Base-by-base conservation (phyloP, 1,140 invertebrate genomes). In the Bombus waltoni region DNA sequence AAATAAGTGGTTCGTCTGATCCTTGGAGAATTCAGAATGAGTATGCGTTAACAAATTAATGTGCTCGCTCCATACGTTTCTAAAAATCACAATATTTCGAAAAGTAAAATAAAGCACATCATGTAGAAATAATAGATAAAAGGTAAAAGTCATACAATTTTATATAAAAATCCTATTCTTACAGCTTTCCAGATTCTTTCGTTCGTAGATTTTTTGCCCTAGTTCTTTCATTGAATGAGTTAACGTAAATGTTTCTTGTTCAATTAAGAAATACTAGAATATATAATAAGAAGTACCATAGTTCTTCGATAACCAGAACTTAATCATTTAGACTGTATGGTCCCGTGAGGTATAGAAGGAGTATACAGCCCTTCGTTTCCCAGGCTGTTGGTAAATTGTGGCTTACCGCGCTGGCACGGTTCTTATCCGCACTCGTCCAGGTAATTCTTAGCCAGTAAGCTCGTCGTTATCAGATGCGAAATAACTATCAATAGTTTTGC, bases 351-450 rank as follows among this genome's bases (percentile, higher is more conserved):
- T 53, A 73, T 65, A 68, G 32, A 90, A 74, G 10, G 44, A 68
- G 42, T 68, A 62, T 35, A 53, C 88, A 89, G 83, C 59, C 88
- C 68, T 85, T 78, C 28, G 42, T 77, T 90, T 90, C 89, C 89
- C 89, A 90, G 85, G 85, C 85, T 71, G 78, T 84, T 65, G 79
- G 88, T 81, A 77, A 89, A 90, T 84, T 89, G 88, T 83, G 88
- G 88, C 85, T 87, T 89, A 90, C 88, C 88, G 81, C 78, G 87
- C 83, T 84, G 53, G 87, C 88, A 89, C 88, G 80, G 79, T 86
- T 89, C 87, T 89, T 89, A 89, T 90, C 84, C 88, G 53, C 72
- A 82, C 79, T 89, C 88, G 68, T 89, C 57, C 79, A 89, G 62
- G 62, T 89, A 88, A 88, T 88, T 88, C 88, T 89, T 88, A 74